A percentile compares a stretch with the other conserved stretches of the same genome.
Conservation (phyloP, 2,113 vertebrate genomes). For the Puma concolor region DNA sequence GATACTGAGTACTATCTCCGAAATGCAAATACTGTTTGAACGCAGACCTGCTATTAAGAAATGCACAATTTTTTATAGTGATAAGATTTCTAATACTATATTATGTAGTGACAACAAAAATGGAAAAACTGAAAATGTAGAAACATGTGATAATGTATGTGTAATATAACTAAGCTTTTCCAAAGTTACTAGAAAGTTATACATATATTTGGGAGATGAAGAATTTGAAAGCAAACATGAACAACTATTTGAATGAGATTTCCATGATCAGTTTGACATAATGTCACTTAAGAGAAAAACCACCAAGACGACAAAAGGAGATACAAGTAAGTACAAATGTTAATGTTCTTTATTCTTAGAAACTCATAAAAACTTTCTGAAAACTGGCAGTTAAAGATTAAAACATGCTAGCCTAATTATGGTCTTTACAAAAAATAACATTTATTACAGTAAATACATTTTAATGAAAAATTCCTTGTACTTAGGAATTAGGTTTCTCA, state of each 20-base stretch:
- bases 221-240: conserved; percentile 33
- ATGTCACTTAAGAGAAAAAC: neutral
- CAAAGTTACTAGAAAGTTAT: conserved; percentile 21
- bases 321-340: conserved; percentile 42
- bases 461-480: conserved; percentile 10
- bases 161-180: neutral
- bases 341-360: conserved; percentile 24
- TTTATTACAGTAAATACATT: conserved; percentile 13
- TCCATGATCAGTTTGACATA: neutral
- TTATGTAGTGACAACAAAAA: conserved; percentile 23
- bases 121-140: neutral
- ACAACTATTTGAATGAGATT: conserved; percentile 16
- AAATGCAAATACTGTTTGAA: neutral
- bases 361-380: conserved; percentile 28
- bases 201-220: neutral
- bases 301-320: neutral
- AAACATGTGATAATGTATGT: neutral
- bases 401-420: neutral
- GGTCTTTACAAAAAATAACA: conserved; percentile 10
- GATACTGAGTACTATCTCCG: neutral
- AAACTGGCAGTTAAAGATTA: neutral
- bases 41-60: conserved; percentile 4
- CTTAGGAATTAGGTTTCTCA: conserved; percentile 23
- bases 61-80: neutral
- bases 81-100: neutral